A percentile compares a stretch with the other conserved stretches of the same genome.
These are phyloP conservation scores for Limanda limanda DNA, from an alignment of 2,113 vertebrate genomes.

Conservation along the genomic window DNA sequence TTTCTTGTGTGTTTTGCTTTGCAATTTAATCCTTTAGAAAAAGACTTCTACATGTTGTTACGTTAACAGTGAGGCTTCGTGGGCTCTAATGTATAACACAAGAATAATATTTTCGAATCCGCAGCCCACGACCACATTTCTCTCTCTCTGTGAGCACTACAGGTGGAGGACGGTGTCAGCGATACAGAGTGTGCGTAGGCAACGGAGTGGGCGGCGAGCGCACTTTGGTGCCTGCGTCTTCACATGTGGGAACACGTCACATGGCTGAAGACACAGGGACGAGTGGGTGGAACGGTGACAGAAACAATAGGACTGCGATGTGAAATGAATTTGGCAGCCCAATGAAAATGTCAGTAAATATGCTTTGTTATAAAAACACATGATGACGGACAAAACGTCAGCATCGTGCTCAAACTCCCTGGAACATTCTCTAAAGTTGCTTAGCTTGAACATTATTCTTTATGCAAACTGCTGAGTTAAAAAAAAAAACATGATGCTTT, in stretches of 20 bases:
- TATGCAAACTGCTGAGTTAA: constrained; percentile 45
- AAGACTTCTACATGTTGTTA: constrained; percentile 21
- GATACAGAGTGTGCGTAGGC: constrained; percentile 57
- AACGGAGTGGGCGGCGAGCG: constrained; percentile 49
- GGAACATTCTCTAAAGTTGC: constrained; percentile 40
- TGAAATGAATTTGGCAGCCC: constrained; percentile 1
- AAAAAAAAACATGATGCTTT: constrained; percentile 4
- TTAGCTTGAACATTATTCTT: constrained; percentile 35
- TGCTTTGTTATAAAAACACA: constrained; percentile 32
- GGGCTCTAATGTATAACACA: constrained; percentile 7
- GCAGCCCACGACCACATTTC: constrained; percentile 34
- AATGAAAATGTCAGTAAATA: constrained; percentile 20
- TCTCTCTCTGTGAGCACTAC: constrained; percentile 26
- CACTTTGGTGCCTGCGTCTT: constrained; percentile 45
- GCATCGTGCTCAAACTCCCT: constrained; percentile 10
- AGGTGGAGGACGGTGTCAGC: constrained; percentile 61
- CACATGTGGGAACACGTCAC: constrained; percentile 51
- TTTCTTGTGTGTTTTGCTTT: too few relatives aligned
- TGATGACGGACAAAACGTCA: constrained; percentile 27
- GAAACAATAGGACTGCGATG: background rate
- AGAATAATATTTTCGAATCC: constrained; percentile 19
- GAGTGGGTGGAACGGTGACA: constrained; percentile 43
- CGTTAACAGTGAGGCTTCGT: constrained; percentile 8
- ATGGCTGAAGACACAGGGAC: constrained; percentile 42
- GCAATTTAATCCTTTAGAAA: background rate